These are phyloP conservation scores for Scaptomyza polygonia DNA, from an alignment of 2,888 invertebrate species.

Conservation along the genomic window DNA sequence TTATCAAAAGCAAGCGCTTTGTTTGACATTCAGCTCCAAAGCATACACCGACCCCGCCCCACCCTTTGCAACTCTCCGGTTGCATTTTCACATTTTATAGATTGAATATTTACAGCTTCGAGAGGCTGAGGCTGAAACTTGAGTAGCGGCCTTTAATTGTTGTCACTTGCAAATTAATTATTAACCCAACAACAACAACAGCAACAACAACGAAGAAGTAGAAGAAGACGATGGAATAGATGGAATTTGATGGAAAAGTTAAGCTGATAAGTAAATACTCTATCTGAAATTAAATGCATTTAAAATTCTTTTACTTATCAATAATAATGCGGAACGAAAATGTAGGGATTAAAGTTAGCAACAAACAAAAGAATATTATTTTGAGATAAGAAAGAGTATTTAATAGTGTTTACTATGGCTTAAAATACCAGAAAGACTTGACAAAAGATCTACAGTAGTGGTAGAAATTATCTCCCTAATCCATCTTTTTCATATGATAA, in stretches of 20 bases:
- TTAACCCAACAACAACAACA: slow-evolving; percentile 49
- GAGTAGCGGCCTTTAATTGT: slow-evolving; percentile 75
- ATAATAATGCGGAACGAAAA: too few species aligned
- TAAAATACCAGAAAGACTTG: too few species aligned
- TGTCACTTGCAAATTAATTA: slow-evolving; percentile 78
- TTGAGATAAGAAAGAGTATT: background rate
- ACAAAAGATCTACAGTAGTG: too few species aligned
- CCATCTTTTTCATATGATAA: too few species aligned
- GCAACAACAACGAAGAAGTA: background rate
- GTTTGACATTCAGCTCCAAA: slow-evolving; percentile 52
- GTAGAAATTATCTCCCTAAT: too few species aligned
- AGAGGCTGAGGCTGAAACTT: slow-evolving; percentile 53
- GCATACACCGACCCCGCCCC: too few species aligned
- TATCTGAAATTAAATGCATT: background rate
- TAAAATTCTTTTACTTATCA: background rate
- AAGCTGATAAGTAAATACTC: background rate
- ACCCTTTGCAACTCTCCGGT: too few species aligned
- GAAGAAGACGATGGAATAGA: background rate
- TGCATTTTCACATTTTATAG: slow-evolving; percentile 60
- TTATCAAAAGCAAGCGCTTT: slow-evolving; percentile 54
- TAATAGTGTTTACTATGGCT: too few species aligned
- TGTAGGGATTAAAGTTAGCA: background rate
- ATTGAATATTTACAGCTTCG: slow-evolving; percentile 75
- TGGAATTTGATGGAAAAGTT: background rate
- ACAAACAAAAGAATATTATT: too few species aligned